Percentiles rank a stretch among this genome's conserved stretches.
phyloP scores from a whole-genome alignment of 1,140 invertebrate species.

The Ceratitis capitata region DNA sequence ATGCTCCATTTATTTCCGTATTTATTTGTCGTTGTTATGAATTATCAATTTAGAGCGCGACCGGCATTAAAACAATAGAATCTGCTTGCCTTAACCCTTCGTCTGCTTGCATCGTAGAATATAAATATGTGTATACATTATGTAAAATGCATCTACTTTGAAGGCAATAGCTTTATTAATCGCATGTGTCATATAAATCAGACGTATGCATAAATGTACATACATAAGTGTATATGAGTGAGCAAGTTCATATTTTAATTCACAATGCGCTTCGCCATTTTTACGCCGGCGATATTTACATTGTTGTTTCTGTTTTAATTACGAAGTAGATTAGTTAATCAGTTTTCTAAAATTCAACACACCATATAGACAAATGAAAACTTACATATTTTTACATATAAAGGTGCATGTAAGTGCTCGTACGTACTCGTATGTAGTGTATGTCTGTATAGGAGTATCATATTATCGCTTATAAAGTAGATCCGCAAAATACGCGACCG shows the following conservation, averaged over 20 bases:
- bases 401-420: background rate
- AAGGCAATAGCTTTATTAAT: background rate
- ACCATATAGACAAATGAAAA: background rate
- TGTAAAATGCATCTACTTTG: background rate
- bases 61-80: constrained; percentile 50
- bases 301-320: background rate
- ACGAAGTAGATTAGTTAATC: background rate
- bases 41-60: constrained; percentile 63
- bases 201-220: background rate
- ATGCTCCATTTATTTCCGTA: constrained; percentile 52
- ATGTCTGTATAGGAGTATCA: no score
- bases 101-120: background rate
- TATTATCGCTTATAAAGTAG: background rate
- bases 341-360: background rate
- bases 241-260: background rate
- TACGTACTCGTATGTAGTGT: background rate
- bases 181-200: background rate
- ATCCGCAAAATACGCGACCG: background rate
- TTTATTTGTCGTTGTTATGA: constrained; percentile 51
- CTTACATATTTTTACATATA: no score
- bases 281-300: background rate
- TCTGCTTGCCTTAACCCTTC: background rate
- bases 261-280: background rate
- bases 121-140: background rate
- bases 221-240: background rate